Conservation (phyloP, 2,113 vertebrate genomes). For the Indri indri region DNA sequence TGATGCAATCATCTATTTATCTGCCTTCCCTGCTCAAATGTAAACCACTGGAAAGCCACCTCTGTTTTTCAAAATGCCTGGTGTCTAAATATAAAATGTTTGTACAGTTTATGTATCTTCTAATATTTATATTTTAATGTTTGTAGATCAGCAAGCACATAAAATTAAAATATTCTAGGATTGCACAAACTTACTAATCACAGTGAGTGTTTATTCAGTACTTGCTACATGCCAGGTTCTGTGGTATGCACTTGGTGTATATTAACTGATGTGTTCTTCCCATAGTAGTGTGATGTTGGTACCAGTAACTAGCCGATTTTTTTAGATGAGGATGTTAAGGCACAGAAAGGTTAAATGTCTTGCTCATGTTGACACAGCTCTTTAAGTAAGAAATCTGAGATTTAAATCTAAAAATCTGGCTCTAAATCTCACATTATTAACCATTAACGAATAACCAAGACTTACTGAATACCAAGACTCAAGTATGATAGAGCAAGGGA, state of each 20-base stretch:
- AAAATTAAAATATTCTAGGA: background rate
- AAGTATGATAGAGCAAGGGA: background rate
- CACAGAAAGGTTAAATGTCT: background rate
- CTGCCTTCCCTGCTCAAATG: background rate
- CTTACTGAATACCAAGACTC: background rate
- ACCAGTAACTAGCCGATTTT: background rate
- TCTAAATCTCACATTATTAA: background rate
- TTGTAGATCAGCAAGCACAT: background rate
- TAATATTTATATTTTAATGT: background rate
- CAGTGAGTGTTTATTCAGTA: background rate
- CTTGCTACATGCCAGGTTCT: background rate
- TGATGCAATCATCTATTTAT: background rate
- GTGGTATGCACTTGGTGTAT: background rate
- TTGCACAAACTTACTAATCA: background rate
- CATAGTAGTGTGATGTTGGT: too few species aligned
- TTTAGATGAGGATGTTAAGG: background rate
- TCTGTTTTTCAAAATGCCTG: background rate
- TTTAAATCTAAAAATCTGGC: background rate
- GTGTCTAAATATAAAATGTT: background rate
- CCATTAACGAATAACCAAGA: background rate
- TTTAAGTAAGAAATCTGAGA: background rate
- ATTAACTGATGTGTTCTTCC: background rate
- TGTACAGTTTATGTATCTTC: background rate
- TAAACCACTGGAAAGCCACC: background rate
- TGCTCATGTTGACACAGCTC: background rate